Base-by-base conservation (phyloP, 1,140 invertebrate genomes). In the Zophobas morio region DNA sequence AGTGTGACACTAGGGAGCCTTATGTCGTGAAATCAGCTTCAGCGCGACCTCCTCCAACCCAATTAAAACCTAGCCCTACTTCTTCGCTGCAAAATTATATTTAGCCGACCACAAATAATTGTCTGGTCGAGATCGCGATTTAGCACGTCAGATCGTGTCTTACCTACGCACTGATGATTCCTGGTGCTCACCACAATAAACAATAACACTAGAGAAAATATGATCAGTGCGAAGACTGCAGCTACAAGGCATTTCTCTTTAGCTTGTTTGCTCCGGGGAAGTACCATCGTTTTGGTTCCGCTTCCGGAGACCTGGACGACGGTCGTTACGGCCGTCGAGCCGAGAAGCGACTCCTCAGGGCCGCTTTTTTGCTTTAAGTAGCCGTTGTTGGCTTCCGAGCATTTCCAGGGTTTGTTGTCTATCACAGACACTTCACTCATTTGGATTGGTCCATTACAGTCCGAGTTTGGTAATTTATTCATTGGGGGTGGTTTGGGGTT, bases 161-260 rank as follows among this genome's bases (percentile, higher is more conserved):
- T 76, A 81, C 82, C 80, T 34, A 75, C 47, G 71, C 78, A 81
- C 37, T 56, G 60, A 35, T 54, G 71, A 40, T 74, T 81, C 33
- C 57, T 82, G 20, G 34, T 75, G 49, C 74, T 80, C 5, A 83
- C 39, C 8, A 84, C 49, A 74, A 84, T 79, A 5, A 82, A 72
- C n/a, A 84, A 57, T 4, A 82, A 73, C 8, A 83, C 74, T 34
- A 75, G 79, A 37, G 78, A 80, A 37, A 82, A 80, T 32, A 83
- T 79, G 34, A 79, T 54, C n/a, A 83, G 60, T 8, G 82, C 82
- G 40, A 84, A 53, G 42, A 84, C 75, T 34, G 73, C 60, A 6
- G 81, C 79, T 8, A 84, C 72, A 33, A 84, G 76, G 60, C 82
- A 82, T 75, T 82, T 81, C 79, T 83, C 81, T 73, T 81, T 83